Evolutionary conservation across 92 coral and sea anemone species (phyloP).

Genomic region (Meandrina meandrites): DNA sequence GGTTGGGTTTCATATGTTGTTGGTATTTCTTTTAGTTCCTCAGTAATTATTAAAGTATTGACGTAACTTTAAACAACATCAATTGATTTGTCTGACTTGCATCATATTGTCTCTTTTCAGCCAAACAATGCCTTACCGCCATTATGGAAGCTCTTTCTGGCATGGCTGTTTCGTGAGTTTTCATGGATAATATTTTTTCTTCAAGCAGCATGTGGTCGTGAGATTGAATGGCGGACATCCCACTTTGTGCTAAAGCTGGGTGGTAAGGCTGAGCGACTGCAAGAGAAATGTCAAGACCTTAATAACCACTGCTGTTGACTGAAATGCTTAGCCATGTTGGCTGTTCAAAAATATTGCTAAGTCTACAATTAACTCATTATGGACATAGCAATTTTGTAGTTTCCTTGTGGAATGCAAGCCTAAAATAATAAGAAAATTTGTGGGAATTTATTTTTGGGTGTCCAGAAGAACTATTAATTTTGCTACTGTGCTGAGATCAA

Average conservation of each 20-base stretch:
- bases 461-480: not conserved
- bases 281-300: constrained; percentile 64
- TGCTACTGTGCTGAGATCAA: not conserved
- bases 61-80: not conserved
- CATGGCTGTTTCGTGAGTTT: constrained; percentile 93
- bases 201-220: constrained; percentile 90
- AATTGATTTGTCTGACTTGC: constrained; percentile 1
- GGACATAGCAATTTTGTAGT: not conserved
- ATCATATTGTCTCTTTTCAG: constrained; percentile 33
- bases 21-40: not conserved
- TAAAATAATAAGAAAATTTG: not conserved
- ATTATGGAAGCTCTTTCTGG: constrained; percentile 72
- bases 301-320: constrained; percentile 67
- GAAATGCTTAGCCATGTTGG: not conserved
- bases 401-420: not conserved
- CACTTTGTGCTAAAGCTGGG: constrained; percentile 83
- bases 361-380: not conserved
- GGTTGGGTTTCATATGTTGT: no score
- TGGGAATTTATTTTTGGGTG: not conserved
- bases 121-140: constrained; percentile 77
- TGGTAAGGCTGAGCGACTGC: constrained; percentile 94
- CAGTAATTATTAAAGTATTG: not conserved
- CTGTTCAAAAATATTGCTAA: not conserved
- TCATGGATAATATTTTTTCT: constrained; percentile 79
- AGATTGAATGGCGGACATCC: constrained; percentile 95